These are phyloP conservation scores for Agrotis ipsilon DNA, from an alignment of 2,888 invertebrate genomes.

Conservation along the genomic window DNA sequence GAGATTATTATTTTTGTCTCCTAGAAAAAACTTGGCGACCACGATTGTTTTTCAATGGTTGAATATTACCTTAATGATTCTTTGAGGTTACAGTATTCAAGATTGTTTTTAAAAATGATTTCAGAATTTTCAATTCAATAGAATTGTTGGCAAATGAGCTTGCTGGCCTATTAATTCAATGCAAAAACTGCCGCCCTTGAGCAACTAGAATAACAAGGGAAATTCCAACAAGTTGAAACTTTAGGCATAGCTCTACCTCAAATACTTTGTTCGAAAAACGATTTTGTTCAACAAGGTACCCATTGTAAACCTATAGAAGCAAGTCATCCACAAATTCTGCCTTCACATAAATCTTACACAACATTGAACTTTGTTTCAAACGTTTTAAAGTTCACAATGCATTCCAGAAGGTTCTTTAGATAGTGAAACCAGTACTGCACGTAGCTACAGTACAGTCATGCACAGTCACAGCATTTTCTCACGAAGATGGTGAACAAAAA, in stretches of 20 bases:
- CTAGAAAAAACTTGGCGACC: background rate
- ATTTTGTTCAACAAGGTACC: conserved; percentile 5
- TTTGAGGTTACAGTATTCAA: background rate
- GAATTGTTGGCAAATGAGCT: background rate
- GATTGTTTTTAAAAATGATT: background rate
- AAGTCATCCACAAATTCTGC: conserved; percentile 31
- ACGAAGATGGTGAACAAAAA: conserved; percentile 69
- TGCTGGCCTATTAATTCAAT: background rate
- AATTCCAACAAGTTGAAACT: background rate
- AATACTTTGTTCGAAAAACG: background rate
- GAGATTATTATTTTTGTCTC: background rate
- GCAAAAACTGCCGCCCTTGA: background rate
- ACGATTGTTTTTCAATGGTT: background rate
- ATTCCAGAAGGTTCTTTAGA: conserved; percentile 23
- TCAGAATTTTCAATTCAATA: no score
- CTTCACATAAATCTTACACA: background rate
- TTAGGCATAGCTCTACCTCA: no score
- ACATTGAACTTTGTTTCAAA: conserved; percentile 33
- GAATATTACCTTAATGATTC: background rate
- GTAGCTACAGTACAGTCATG: conserved; percentile 41
- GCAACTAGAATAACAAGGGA: background rate
- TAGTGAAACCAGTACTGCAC: conserved; percentile 45
- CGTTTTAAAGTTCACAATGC: conserved; percentile 26
- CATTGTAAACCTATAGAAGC: conserved; percentile 29
- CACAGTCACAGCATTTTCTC: conserved; percentile 72